phyloP scores from a whole-genome alignment of 2,888 invertebrate species.

The Colostygia pectinataria region DNA sequence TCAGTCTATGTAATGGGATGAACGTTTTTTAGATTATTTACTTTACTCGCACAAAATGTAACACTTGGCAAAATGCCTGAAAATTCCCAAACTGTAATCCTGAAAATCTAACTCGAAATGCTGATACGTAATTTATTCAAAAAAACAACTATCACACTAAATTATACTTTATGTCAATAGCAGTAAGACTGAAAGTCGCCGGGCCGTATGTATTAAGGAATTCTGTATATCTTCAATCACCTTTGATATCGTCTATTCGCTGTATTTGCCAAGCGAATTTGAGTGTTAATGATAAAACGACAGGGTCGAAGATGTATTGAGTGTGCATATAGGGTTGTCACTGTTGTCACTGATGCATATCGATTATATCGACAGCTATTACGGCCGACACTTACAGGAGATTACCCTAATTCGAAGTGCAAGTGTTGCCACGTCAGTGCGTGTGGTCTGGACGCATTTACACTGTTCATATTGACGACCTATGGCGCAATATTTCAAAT shows the following conservation, averaged over 20 bases:
- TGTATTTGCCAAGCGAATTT: conserved; percentile 1
- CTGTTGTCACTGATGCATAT: conserved; percentile 25
- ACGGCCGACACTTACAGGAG: conserved; percentile 37
- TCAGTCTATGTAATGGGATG: too few relatives aligned
- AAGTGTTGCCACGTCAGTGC: conserved; percentile 36
- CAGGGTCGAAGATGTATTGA: background rate
- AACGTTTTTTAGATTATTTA: background rate
- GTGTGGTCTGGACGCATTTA: conserved; percentile 17
- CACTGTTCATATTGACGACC: too few relatives aligned
- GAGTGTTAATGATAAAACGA: background rate
- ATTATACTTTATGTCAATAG: background rate
- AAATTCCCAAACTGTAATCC: background rate
- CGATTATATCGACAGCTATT: conserved; percentile 36
- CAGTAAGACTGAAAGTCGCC: background rate
- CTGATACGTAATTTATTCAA: conserved; percentile 2
- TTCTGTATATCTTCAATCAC: conserved; percentile 17
- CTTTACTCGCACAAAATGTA: background rate
- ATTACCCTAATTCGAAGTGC: conserved; percentile 43
- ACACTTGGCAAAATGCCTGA: conserved; percentile 12
- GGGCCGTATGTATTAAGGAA: background rate
- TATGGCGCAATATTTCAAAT: too few relatives aligned
- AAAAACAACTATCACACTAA: background rate
- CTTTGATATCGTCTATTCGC: conserved; percentile 3
- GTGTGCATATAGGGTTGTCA: conserved; percentile 4
- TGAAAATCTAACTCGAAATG: conserved; percentile 3